Evolutionary conservation across 2,888 invertebrate genomes (phyloP).

Genomic region (Temnothorax rugatulus): DNA sequence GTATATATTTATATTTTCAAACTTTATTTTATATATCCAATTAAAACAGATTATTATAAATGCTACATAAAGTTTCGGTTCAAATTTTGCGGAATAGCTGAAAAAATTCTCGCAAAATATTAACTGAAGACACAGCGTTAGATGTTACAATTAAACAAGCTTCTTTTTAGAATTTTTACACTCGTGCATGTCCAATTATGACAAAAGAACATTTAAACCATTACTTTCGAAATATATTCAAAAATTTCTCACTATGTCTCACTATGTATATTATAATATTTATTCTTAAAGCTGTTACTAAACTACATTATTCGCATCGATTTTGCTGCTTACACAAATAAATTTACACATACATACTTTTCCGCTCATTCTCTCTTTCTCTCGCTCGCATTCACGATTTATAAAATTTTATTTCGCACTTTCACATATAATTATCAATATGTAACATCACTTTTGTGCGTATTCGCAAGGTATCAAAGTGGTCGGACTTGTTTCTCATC

Average conservation of each 20-base stretch:
- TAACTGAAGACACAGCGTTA: not conserved
- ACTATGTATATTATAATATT: slow-evolving; percentile 2
- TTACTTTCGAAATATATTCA: not conserved
- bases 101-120: not conserved
- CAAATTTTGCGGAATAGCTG: not conserved
- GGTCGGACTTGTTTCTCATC: slow-evolving; percentile 43
- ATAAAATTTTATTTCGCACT: slow-evolving; percentile 26
- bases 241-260: not conserved
- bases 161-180: not conserved
- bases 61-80: slow-evolving; percentile 3
- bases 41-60: slow-evolving; percentile 24
- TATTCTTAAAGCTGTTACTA: slow-evolving; percentile 34
- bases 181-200: not conserved
- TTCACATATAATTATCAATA: slow-evolving; percentile 37
- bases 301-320: not conserved
- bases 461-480: slow-evolving; percentile 50
- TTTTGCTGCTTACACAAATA: slow-evolving; percentile 15
- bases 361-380: not conserved
- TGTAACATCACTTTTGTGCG: slow-evolving; percentile 46
- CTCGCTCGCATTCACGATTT: not conserved
- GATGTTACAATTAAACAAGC: not conserved
- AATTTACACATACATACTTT: slow-evolving; percentile 35
- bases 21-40: slow-evolving; percentile 8
- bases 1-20: slow-evolving; percentile 1
- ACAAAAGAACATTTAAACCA: not conserved